These are phyloP conservation scores for Aphis craccivora DNA, from an alignment of 1,140 invertebrate species.

Conservation along the genomic window DNA sequence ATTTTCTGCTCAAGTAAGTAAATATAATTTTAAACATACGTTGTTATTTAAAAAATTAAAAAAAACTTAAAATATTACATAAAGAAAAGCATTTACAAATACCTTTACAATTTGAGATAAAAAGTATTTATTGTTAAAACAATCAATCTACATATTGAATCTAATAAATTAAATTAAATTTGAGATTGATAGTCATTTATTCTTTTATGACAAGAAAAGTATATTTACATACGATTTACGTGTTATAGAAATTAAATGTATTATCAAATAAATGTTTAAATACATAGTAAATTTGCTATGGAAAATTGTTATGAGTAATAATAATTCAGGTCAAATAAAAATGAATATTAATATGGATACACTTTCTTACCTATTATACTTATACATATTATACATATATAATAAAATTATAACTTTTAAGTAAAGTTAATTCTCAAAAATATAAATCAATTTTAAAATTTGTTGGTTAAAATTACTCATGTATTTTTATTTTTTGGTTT, in stretches of 20 bases:
- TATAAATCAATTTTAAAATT: background rate
- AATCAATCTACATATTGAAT: background rate
- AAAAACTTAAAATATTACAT: background rate
- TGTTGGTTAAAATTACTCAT: background rate
- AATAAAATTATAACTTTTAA: background rate
- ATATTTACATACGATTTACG: background rate
- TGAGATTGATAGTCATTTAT: background rate
- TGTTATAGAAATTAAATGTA: too few relatives aligned
- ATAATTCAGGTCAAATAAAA: background rate
- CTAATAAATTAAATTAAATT: background rate
- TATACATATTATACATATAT: background rate
- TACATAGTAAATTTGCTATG: background rate
- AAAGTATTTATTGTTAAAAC: background rate
- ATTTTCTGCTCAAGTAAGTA: too few relatives aligned
- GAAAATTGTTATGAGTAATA: background rate
- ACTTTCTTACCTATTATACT: background rate
- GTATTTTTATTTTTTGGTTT: background rate
- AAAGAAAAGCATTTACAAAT: too few relatives aligned
- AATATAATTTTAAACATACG: too few relatives aligned
- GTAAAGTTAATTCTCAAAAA: background rate
- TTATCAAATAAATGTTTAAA: too few relatives aligned
- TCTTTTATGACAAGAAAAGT: background rate
- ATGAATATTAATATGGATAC: background rate
- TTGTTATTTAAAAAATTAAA: background rate
- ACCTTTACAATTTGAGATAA: too few relatives aligned